These are phyloP conservation scores for Perognathus longimembris DNA, from an alignment of 2,113 vertebrate genomes.

Conservation along the genomic window DNA sequence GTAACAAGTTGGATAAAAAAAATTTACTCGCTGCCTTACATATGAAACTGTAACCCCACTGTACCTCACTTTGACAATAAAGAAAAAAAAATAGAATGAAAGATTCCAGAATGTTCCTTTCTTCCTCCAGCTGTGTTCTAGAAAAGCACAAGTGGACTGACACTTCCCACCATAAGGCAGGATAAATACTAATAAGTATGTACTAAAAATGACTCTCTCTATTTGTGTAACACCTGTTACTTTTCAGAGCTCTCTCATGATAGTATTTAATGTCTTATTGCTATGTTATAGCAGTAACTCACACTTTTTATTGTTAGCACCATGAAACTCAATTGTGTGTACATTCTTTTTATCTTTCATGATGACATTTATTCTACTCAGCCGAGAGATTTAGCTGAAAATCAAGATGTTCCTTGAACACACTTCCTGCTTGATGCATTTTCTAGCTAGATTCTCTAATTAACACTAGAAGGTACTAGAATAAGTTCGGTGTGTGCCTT, in stretches of 20 bases:
- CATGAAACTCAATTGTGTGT: conserved; percentile 66
- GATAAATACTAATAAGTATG: neutral
- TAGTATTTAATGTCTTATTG: conserved; percentile 39
- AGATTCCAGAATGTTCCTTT: neutral
- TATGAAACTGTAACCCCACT: no score
- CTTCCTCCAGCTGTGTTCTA: neutral
- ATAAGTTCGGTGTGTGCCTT: conserved; percentile 34
- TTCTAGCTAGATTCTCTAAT: neutral
- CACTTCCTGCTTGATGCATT: neutral
- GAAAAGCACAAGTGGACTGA: neutral
- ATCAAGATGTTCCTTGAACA: conserved; percentile 43
- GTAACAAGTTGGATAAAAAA: no score
- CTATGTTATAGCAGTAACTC: conserved; percentile 9
- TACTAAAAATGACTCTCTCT: neutral
- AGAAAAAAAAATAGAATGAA: no score
- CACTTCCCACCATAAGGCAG: neutral
- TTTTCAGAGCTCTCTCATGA: conserved; percentile 5
- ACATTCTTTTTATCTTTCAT: conserved; percentile 57
- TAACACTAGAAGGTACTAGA: conserved; percentile 8
- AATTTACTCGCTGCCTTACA: no score
- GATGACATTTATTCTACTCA: conserved; percentile 31
- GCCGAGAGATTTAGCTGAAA: conserved; percentile 44
- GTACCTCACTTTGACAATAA: no score
- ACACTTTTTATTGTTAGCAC: conserved; percentile 56
- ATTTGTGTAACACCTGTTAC: conserved; percentile 37